Evolutionary conservation across 1,140 invertebrate genomes (phyloP), one percentile per base, ranked within the genome.

Genomic region (Paralvinella palmiformis): DNA sequence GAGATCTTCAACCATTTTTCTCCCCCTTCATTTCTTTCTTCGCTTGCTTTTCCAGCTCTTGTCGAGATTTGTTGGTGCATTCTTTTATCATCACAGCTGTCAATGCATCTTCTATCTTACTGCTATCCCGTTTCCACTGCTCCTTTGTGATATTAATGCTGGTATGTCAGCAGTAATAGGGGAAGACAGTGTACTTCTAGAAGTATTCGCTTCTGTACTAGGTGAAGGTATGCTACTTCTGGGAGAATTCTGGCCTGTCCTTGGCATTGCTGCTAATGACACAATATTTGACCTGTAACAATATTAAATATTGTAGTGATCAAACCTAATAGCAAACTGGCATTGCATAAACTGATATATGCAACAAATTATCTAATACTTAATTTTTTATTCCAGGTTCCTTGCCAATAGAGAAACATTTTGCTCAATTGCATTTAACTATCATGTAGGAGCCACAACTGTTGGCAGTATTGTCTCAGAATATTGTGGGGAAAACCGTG

Each of bases 381-480:
- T 56, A n/a, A 22, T 31, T 20, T 56, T 56, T 27, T 27, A 22
- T 56, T 56, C 15, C 31, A 56, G 53, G 29, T 56, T 3, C 29
- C 53, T 56, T 24, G 20, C 53, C 22, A 56, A n/a, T 56, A 27
- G 53, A 56, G 20, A 29, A n/a, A 10, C 53, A 56, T 56, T 27
- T 27, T n/a, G 53, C 22, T 56, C 53, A 17, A 27, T 56, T 2
- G 53, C 22, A 56, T 27, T 56, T 17, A 24, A 31, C 22, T 56
- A 56, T 24, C 20, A 27, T 24, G 2, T 56, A n/a, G 20, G 3
- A 6, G 44, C 44, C 27, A 10, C 44, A 3, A 53, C 24, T n/a
- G 37, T 53, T 52, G 6, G 37, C 20, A 59, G 20, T 45, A 48
- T 48, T 48, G 44, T 48, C n/a, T 48, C 2, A 20, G 44, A 48